Percentiles rank a stretch among this genome's conserved stretches.
phyloP scores from a whole-genome alignment of 2,113 vertebrate genomes.

The Ariopsis seemanni region DNA sequence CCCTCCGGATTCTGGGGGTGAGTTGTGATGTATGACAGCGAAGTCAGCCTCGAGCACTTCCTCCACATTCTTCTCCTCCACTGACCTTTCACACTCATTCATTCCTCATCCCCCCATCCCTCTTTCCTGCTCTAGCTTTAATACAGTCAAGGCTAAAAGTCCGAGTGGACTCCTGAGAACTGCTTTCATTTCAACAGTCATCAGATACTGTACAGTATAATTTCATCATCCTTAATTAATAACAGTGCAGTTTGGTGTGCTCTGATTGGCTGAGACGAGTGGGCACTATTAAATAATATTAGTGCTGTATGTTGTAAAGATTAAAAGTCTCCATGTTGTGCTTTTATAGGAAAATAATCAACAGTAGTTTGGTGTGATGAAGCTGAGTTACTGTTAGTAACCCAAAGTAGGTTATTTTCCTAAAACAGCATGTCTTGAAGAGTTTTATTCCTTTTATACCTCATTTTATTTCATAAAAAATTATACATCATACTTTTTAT shows the following conservation, averaged over 20 bases:
- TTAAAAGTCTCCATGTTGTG: background rate
- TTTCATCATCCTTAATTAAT: background rate
- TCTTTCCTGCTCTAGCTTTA: constrained; percentile 48
- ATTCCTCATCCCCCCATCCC: constrained; percentile 57
- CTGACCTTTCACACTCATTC: constrained; percentile 66
- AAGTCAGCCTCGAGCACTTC: constrained; percentile 67
- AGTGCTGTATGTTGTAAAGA: no score
- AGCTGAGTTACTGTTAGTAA: background rate
- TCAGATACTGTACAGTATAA: background rate
- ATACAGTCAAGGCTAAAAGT: constrained; percentile 23
- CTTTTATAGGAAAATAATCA: background rate
- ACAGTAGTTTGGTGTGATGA: background rate
- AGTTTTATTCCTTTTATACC: no score
- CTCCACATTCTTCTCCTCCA: constrained; percentile 65
- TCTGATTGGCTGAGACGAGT: background rate
- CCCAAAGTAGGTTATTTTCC: no score
- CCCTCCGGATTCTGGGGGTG: constrained; percentile 30
- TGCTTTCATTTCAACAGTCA: background rate
- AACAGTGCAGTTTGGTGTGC: background rate
- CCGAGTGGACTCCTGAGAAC: background rate
- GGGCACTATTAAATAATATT: background rate
- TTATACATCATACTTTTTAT: no score
- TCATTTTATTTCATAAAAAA: no score
- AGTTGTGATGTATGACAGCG: constrained; percentile 68
- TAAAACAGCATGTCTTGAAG: no score